A percentile compares a stretch with the other conserved stretches of the same genome.
Evolutionary conservation across 2,113 vertebrate species (phyloP).

Genomic region (Bucco capensis): DNA sequence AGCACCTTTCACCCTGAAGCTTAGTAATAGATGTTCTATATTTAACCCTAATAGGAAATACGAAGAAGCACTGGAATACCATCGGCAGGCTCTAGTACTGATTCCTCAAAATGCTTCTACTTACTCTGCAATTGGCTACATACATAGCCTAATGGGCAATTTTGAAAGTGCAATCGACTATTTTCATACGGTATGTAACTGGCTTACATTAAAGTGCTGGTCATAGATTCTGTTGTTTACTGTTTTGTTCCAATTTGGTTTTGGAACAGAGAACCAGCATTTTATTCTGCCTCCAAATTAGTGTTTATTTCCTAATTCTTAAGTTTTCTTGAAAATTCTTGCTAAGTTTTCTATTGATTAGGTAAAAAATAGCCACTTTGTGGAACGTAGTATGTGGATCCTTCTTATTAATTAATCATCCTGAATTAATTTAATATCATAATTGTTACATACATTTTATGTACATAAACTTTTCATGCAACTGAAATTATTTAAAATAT

Average conservation of each 20-base stretch:
- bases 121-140: conserved; percentile 94
- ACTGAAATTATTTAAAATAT: neutral
- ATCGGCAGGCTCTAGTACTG: conserved; percentile 92
- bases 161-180: conserved; percentile 98
- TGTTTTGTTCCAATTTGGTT: neutral
- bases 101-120: conserved; percentile 97
- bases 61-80: conserved; percentile 93
- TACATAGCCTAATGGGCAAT: conserved; percentile 96
- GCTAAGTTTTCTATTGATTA: neutral
- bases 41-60: conserved; percentile 82
- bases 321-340: neutral
- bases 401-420: neutral
- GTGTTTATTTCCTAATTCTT: neutral
- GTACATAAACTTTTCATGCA: neutral
- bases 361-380: neutral
- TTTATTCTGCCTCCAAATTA: neutral
- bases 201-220: neutral
- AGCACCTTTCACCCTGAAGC: neutral
- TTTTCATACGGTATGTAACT: conserved; percentile 89
- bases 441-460: neutral
- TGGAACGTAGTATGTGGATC: neutral
- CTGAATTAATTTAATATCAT: neutral
- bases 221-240: neutral
- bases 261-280: neutral
- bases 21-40: neutral